Conservation (phyloP, 2,888 invertebrate genomes). For the Mythimna loreyi region DNA sequence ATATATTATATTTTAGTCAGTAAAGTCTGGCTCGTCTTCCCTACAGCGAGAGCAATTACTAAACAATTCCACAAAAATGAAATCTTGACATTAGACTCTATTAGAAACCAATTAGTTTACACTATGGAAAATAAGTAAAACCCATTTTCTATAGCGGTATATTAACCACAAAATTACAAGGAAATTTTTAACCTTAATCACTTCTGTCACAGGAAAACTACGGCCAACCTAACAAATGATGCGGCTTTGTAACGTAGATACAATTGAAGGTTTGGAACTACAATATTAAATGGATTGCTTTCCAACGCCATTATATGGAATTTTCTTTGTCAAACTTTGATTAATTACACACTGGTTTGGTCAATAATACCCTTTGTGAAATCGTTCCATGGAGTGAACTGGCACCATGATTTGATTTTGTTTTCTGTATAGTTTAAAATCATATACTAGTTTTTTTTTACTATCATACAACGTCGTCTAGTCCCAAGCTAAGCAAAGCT, state of each 20-base stretch:
- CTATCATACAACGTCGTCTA: too few relatives aligned
- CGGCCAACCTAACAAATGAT: conserved; percentile 21
- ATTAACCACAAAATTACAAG: conserved; percentile 1
- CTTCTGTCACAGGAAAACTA: conserved; percentile 5
- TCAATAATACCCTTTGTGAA: conserved; percentile 42
- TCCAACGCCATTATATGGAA: conserved; percentile 39
- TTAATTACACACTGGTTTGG: conserved; percentile 46
- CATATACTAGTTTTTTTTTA: too few relatives aligned
- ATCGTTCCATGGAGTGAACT: conserved; percentile 49
- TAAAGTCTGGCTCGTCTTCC: too few relatives aligned
- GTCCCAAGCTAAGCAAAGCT: too few relatives aligned
- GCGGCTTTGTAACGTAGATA: conserved; percentile 6
- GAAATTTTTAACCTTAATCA: conserved; percentile 15
- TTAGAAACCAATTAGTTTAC: background rate
- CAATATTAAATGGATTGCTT: conserved; percentile 56
- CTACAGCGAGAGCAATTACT: too few relatives aligned
- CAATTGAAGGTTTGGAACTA: conserved; percentile 26
- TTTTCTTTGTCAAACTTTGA: conserved; percentile 61
- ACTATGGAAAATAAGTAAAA: background rate
- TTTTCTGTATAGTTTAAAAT: conserved; percentile 21
- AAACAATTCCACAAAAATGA: too few relatives aligned
- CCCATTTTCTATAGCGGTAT: background rate
- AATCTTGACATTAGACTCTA: background rate
- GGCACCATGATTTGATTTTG: conserved; percentile 46
- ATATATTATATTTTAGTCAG: too few relatives aligned